Evolutionary conservation across 2,797 vertebrate genomes (phyloP), one percentile per base, ranked within the genome.

Genomic region (Chelon labrosus): DNA sequence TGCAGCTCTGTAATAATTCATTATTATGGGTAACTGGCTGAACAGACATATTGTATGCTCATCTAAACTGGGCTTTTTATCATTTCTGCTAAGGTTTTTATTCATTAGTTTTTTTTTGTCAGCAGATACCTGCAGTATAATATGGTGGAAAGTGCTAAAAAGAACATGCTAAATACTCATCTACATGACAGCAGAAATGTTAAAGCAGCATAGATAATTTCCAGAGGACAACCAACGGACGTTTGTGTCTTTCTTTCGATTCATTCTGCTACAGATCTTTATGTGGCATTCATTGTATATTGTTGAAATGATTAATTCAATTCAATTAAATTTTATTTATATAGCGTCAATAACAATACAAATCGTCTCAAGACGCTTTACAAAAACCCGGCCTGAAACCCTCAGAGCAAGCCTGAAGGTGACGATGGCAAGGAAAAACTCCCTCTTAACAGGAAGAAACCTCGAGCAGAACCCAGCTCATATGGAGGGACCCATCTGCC

Each of bases 61-160:
- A 10, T 64, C 2, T 20, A 38, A 44, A 63, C 7, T 50, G 39
- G 5, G 14, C 17, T 47, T 69, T 58, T 58, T 37, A 22, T 38
- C 22, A 47, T 50, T 51, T 62, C 16, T 53, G 22, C 10, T 0
- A 1, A 37, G 19, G 19, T 35, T 22, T 39, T 54, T 54, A 13
- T 31, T 54, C 31, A 31, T 31, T 31, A 4, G 31, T 66, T 50
- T 41, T 50, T 72, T 37, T 55, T 72, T 50, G 3, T 42, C 12
- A 22, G 11, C n/a, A 39, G 14, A 68, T 52, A 53, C 6, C n/a
- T 54, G 14, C 13, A 44, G 3, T 31, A 12, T 37, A 47, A 70
- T 38, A 37, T 10, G 3, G 6, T 57, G 4, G 19, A 59, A 52
- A 37, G 10, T 13, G 50, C 25, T 12, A 13, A 10, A 25, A 54